A percentile compares a stretch with the other conserved stretches of the same genome.
Evolutionary conservation across 1,140 invertebrate species (phyloP).

Genomic region (Diorhabda carinulata): DNA sequence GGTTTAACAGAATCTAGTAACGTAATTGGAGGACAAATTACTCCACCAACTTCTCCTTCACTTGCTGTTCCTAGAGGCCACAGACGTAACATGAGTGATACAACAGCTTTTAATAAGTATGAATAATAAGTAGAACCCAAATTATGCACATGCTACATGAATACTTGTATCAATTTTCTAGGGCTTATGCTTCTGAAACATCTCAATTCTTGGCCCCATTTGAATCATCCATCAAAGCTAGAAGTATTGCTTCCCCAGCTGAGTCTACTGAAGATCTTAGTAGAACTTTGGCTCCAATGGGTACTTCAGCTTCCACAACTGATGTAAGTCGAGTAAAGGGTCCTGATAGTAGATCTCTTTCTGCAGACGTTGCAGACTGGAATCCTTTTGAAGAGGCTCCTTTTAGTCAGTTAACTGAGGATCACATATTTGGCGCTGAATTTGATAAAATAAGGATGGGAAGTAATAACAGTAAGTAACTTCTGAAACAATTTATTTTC

Average conservation of each 20-base stretch:
- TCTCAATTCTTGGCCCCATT: conserved; percentile 74
- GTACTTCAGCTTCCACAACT: conserved; percentile 41
- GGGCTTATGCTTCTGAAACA: conserved; percentile 70
- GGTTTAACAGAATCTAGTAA: conserved; percentile 43
- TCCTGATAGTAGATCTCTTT: conserved; percentile 55
- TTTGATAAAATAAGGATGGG: conserved; percentile 77
- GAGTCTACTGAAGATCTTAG: conserved; percentile 25
- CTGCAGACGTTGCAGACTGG: conserved; percentile 66
- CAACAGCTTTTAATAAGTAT: conserved; percentile 80
- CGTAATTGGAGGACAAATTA: conserved; percentile 44
- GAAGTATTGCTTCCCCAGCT: conserved; percentile 46
- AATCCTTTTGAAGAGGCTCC: conserved; percentile 74
- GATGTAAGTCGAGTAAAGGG: conserved; percentile 45
- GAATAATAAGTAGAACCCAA: no score
- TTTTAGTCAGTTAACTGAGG: conserved; percentile 75
- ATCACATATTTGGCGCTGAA: conserved; percentile 81
- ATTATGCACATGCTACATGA: background rate
- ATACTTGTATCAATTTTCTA: conserved; percentile 43
- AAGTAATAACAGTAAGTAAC: conserved; percentile 66
- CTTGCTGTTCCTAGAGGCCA: conserved; percentile 55
- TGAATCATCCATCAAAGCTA: conserved; percentile 59
- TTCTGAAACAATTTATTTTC: background rate
- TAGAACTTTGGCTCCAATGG: conserved; percentile 37
- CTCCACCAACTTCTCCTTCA: conserved; percentile 54
- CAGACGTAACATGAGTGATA: conserved; percentile 80